Evolutionary conservation across 2,113 vertebrate species (phyloP), one percentile per base, ranked within the genome.

Genomic region (Planiliza haematocheilus): DNA sequence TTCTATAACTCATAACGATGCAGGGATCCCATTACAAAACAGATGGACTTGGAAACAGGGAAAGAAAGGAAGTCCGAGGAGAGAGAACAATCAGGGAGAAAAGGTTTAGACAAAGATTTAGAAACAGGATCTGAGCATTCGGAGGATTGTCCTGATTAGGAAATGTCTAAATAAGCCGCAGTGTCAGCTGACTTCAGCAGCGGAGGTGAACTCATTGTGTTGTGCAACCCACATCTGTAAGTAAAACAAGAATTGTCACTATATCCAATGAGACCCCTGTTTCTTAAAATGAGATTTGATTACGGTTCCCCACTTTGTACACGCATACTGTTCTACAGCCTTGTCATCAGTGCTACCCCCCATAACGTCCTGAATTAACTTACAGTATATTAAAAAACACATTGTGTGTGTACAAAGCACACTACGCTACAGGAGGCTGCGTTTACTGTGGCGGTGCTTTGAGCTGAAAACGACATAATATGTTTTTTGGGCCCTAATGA

Each of bases 11-110:
- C 83, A 74, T 84, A 91, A 88, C 45, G 69, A 87, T 76, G 74
- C 64, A 70, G 55, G 59, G 82, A 91, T 91, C 72, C 38, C 70
- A 69, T 91, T 91, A 85, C 88, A 91, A 89, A 90, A 91, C 83
- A 87, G 69, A 88, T 71, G 87, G 78, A 85, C 70, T 76, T 79
- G 81, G 78, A 87, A 86, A 84, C 18, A 46, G 67, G 16, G 41
- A 80, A 75, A 65, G 76, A 83, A 73, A 86, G 62, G 59, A 85
- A 80, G 71, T 48, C 48, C 57, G 45, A 43, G 65, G 64, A 74
- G 46, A 76, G 50, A 72, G 77, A 82, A 81, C 80, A 85, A 84
- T 84, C 77, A 85, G 57, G 61, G 74, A 73, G 75, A 89, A 70
- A 7, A 49, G 59, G 46, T 81, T 86, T 77, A 67, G 59, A 84